Evolutionary conservation across 2,797 vertebrate species (phyloP).

Genomic region (Merluccius polli): DNA sequence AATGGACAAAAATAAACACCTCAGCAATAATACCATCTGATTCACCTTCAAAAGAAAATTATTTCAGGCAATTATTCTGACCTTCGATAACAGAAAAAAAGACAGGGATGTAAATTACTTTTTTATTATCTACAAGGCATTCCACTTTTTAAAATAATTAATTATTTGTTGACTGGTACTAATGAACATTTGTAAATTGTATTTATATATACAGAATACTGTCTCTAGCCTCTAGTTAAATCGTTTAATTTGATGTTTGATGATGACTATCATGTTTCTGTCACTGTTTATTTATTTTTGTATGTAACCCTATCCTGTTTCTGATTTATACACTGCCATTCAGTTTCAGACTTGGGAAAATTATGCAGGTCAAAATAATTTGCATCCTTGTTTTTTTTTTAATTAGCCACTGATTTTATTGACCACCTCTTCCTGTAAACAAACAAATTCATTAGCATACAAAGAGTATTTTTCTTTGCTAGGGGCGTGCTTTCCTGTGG

Average conservation of each 20-base stretch:
- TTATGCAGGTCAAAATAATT: not conserved
- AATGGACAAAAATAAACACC: too few species aligned
- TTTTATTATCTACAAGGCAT: too few species aligned
- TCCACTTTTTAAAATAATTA: too few species aligned
- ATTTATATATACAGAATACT: not conserved
- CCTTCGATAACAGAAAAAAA: too few species aligned
- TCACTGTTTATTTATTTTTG: not conserved
- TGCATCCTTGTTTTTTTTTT: not conserved
- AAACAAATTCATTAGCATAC: not conserved
- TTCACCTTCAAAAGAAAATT: too few species aligned
- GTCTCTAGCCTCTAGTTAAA: not conserved
- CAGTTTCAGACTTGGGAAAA: not conserved
- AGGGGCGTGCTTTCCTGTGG: not conserved
- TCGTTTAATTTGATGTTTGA: not conserved
- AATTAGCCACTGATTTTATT: constrained; percentile 4
- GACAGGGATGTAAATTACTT: too few species aligned
- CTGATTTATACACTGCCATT: not conserved
- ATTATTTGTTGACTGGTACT: too few species aligned
- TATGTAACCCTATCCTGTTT: not conserved
- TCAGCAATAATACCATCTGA: too few species aligned
- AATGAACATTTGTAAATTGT: too few species aligned
- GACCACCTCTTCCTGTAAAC: not conserved
- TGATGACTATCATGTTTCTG: not conserved
- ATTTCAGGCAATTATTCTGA: too few species aligned
- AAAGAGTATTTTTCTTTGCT: not conserved